These are phyloP conservation scores for Anomalospiza imberbis DNA, from an alignment of 2,797 vertebrate species.

Conservation along the genomic window DNA sequence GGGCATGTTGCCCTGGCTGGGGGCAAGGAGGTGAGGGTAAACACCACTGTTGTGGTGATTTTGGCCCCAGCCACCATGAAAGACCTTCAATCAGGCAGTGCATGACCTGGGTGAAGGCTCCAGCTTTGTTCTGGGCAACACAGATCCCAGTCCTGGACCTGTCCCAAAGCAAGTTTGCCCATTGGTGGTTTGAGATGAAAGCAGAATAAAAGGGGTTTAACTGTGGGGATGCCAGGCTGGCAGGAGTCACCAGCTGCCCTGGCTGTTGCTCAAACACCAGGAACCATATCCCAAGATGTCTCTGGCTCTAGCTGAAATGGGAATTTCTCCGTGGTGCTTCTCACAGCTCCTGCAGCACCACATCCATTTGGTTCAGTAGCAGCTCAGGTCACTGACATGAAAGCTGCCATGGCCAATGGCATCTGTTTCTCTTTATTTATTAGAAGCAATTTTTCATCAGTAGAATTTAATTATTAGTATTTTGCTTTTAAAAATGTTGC, in stretches of 20 bases:
- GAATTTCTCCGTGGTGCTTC: neutral
- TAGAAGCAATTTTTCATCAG: conserved; percentile 14
- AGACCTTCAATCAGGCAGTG: neutral
- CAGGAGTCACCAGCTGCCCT: neutral
- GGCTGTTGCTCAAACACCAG: neutral
- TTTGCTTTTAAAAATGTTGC: neutral
- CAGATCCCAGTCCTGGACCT: neutral
- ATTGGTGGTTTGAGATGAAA: neutral
- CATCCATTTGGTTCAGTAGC: neutral
- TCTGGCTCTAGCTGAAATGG: neutral
- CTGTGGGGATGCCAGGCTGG: neutral
- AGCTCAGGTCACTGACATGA: neutral
- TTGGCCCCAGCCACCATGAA: neutral
- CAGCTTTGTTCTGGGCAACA: rapidly evolving
- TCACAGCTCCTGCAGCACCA: neutral
- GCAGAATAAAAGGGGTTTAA: neutral
- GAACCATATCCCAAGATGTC: rapidly evolving
- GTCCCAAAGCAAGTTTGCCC: neutral
- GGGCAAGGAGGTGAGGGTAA: neutral
- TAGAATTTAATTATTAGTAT: conserved; percentile 32
- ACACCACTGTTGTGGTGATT: neutral
- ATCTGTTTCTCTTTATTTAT: conserved; percentile 5
- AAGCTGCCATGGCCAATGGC: neutral
- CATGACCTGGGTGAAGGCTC: neutral
- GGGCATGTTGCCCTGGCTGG: neutral